Conservation (phyloP, 2,113 vertebrate species). For the Noctilio leporinus region DNA sequence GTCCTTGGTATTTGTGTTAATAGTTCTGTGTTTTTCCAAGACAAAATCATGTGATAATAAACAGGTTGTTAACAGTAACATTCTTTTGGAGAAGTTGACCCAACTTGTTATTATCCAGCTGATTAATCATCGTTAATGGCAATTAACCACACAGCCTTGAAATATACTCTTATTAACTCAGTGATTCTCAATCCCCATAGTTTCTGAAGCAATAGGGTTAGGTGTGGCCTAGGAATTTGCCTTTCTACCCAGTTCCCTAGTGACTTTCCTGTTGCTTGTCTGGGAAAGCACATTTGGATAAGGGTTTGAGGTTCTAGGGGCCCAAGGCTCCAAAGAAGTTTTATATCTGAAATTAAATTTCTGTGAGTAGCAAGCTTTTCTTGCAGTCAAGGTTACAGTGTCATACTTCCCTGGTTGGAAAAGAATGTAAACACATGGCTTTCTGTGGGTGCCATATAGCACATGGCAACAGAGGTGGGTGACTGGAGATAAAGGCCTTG, state of each 20-base stretch:
- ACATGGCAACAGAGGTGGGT: neutral
- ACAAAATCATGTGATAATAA: neutral
- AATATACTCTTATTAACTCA: neutral
- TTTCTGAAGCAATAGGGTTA: neutral
- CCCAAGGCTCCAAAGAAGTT: neutral
- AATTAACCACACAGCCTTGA: neutral
- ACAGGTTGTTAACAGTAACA: neutral
- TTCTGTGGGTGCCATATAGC: neutral
- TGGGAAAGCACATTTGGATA: neutral
- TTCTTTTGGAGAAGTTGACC: neutral
- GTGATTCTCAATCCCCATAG: neutral
- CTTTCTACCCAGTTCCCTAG: neutral
- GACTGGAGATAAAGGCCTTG: neutral
- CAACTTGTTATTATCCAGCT: neutral
- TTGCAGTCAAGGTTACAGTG: neutral
- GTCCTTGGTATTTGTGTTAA: neutral
- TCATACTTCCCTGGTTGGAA: neutral
- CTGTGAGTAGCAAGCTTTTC: neutral
- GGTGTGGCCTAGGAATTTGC: neutral
- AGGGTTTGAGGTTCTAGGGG: neutral
- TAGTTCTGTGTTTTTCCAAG: slow-evolving; percentile 5
- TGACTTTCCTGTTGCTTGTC: neutral
- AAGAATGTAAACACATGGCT: neutral
- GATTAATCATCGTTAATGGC: neutral
- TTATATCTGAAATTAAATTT: neutral